Evolutionary conservation across 2,797 vertebrate species (phyloP).

Genomic region (Erpetoichthys calabaricus): DNA sequence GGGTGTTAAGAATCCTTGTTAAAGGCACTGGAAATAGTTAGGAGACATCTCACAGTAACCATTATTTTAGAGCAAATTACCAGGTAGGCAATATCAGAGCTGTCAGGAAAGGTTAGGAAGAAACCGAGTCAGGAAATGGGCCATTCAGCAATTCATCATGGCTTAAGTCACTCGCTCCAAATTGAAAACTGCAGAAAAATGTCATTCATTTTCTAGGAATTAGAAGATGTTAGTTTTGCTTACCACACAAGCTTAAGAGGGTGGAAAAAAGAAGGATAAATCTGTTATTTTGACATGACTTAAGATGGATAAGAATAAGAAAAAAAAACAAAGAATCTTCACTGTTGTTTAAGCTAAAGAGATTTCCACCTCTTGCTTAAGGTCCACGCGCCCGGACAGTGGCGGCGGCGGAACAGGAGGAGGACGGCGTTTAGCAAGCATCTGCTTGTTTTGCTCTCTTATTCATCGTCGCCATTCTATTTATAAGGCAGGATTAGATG

Average conservation of each 20-base stretch:
- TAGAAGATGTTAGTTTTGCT: slow-evolving; percentile 55
- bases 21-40: slow-evolving; percentile 64
- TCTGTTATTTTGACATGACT: slow-evolving; percentile 18
- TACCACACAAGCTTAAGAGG: slow-evolving; percentile 54
- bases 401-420: too few relatives aligned
- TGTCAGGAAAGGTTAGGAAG: slow-evolving; percentile 91
- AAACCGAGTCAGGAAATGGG: slow-evolving; percentile 77
- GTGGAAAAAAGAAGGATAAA: slow-evolving; percentile 17
- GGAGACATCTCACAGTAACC: slow-evolving; percentile 75
- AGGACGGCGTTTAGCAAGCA: too few relatives aligned
- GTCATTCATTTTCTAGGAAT: slow-evolving; percentile 68
- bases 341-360: too few relatives aligned
- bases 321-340: too few relatives aligned
- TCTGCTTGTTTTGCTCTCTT: too few relatives aligned
- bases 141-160: slow-evolving; percentile 90
- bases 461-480: too few relatives aligned
- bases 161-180: slow-evolving; percentile 63
- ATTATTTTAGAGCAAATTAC: slow-evolving; percentile 93
- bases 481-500: too few relatives aligned
- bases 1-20: slow-evolving; percentile 96
- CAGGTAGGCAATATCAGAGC: slow-evolving; percentile 87
- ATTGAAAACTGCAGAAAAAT: slow-evolving; percentile 65
- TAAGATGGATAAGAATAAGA: too few relatives aligned
- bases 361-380: too few relatives aligned
- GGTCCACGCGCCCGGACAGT: too few relatives aligned